Percentiles rank a stretch among this genome's conserved stretches.
phyloP scores from a whole-genome alignment of 2,113 vertebrate genomes.

The Poeciliopsis retropinna region DNA sequence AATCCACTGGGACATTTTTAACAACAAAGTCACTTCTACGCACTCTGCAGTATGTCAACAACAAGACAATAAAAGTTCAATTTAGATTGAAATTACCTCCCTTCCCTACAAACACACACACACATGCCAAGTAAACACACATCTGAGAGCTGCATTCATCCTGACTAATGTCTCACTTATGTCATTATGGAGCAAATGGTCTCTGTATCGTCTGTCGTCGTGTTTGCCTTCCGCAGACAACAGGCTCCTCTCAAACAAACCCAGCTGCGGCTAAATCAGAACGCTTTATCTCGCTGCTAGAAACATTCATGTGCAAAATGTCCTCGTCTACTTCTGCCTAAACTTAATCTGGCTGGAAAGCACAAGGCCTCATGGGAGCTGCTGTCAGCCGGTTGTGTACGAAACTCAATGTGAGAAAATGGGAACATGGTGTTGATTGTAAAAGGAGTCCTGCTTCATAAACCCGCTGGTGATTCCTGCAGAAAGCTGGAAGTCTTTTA shows the following conservation, averaged over 20 bases:
- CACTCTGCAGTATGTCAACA: background rate
- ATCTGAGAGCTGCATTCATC: slow-evolving; percentile 1
- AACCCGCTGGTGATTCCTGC: background rate
- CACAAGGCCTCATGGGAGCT: slow-evolving; percentile 20
- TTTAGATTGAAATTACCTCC: slow-evolving; percentile 36
- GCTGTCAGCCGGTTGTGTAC: slow-evolving; percentile 7
- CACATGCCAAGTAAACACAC: slow-evolving; percentile 9
- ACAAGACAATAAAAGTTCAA: slow-evolving; percentile 37
- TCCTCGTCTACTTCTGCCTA: slow-evolving; percentile 2
- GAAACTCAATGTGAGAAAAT: slow-evolving; percentile 23
- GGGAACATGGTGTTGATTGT: slow-evolving; percentile 30
- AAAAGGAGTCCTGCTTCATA: slow-evolving; percentile 7
- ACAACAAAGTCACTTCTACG: background rate
- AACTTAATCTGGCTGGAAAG: slow-evolving; percentile 23
- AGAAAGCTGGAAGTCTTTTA: background rate
- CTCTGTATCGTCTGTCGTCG: background rate
- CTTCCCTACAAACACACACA: background rate
- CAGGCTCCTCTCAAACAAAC: slow-evolving; percentile 28
- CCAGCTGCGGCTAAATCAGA: slow-evolving; percentile 12
- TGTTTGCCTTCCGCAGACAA: slow-evolving; percentile 28
- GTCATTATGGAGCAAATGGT: slow-evolving; percentile 17
- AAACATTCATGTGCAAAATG: slow-evolving; percentile 26
- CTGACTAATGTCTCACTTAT: slow-evolving; percentile 23
- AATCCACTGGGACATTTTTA: no score
- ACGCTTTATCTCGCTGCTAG: slow-evolving; percentile 6